A percentile compares a stretch with the other conserved stretches of the same genome.
Conservation (phyloP, 2,888 invertebrate species). For the Leucoptera coffeella region DNA sequence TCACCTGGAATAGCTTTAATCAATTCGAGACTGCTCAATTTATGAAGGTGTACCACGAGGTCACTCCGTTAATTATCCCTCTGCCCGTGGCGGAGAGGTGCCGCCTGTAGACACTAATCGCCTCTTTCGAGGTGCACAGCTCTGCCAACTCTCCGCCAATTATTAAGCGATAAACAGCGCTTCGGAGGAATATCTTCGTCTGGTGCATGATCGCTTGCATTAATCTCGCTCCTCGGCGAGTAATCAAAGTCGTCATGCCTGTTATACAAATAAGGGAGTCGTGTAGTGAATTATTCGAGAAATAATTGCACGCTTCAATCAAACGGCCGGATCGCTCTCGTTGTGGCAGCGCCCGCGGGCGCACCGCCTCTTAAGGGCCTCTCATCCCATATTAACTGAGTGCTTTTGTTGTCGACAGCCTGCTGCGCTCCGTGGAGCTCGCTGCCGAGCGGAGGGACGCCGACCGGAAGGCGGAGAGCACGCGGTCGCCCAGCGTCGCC, state of each 20-base stretch:
- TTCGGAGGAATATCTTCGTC: too few species aligned
- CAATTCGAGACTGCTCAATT: conserved; percentile 42
- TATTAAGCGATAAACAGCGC: conserved; percentile 1
- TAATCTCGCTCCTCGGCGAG: too few species aligned
- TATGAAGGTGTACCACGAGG: conserved; percentile 37
- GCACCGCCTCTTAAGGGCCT: too few species aligned
- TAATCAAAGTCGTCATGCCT: too few species aligned
- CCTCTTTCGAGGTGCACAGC: conserved; percentile 1
- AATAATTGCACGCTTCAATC: conserved; percentile 4
- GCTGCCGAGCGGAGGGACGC: conserved; percentile 13
- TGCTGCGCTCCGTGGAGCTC: conserved; percentile 74
- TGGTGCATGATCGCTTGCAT: too few species aligned
- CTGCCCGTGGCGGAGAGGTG: too few species aligned
- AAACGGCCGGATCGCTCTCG: conserved; percentile 1
- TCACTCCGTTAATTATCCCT: conserved; percentile 13
- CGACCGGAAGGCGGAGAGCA: conserved; percentile 16
- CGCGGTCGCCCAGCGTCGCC: conserved; percentile 34
- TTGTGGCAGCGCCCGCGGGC: conserved; percentile 3
- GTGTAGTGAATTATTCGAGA: conserved; percentile 1
- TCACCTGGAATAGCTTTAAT: conserved; percentile 52
- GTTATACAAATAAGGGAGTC: too few species aligned
- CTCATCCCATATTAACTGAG: neutral
- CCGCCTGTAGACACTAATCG: too few species aligned
- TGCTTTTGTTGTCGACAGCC: conserved; percentile 52
- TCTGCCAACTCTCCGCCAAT: neutral